Evolutionary conservation across 2,113 vertebrate species (phyloP).

Genomic region (Alligator mississippiensis): DNA sequence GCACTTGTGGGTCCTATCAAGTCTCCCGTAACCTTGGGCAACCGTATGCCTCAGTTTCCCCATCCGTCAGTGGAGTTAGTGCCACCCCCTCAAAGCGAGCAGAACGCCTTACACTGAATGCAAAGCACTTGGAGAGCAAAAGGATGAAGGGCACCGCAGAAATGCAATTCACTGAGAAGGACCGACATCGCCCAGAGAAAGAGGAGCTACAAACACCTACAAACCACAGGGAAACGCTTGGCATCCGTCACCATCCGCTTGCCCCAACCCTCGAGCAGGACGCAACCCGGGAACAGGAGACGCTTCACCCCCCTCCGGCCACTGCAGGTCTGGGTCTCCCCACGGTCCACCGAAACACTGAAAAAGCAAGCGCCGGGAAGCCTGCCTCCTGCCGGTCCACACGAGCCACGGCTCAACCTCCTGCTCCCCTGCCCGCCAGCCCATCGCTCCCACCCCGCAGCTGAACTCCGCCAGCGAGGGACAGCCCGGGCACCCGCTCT

Average conservation of each 20-base stretch:
- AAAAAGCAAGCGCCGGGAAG: not conserved
- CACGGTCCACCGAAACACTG: too few relatives aligned
- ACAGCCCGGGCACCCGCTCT: too few relatives aligned
- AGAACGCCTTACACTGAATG: not conserved
- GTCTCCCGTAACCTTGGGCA: conserved; percentile 66
- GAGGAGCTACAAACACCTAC: not conserved
- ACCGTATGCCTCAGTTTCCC: conserved; percentile 65
- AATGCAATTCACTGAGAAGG: not conserved
- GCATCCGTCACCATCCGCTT: not conserved
- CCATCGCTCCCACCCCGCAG: not conserved
- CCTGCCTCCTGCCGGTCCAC: not conserved
- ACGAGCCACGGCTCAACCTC: not conserved
- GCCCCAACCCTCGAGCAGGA: not conserved
- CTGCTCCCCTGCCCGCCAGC: not conserved
- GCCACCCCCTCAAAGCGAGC: too few relatives aligned
- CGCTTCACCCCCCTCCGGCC: not conserved
- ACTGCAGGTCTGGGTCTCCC: not conserved
- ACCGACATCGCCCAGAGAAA: not conserved
- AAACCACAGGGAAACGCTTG: not conserved
- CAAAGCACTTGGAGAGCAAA: not conserved
- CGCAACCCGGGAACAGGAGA: not conserved
- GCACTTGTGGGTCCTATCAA: not conserved
- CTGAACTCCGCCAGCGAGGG: too few relatives aligned
- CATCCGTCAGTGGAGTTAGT: not conserved
- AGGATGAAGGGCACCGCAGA: not conserved